Conservation (phyloP, 2,113 vertebrate genomes). For the Serinus canaria region DNA sequence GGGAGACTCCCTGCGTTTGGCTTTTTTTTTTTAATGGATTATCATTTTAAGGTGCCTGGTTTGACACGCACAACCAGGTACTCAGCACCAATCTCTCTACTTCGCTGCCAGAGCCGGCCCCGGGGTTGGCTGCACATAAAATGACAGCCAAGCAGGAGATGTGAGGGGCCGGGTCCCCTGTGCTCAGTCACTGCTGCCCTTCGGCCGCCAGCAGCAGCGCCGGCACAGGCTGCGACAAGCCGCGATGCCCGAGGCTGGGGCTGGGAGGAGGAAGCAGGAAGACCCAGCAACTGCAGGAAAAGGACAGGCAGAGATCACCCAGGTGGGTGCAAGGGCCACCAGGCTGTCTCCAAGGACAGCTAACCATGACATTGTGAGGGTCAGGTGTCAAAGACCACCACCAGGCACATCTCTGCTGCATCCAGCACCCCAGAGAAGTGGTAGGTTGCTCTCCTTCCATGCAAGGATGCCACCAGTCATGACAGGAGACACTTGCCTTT, state of each 20-base stretch:
- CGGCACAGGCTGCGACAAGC: fast-evolving
- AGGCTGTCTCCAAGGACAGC: neutral
- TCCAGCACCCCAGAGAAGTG: neutral
- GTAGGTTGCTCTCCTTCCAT: neutral
- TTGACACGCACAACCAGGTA: neutral
- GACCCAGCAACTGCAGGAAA: neutral
- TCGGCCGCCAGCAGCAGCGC: fast-evolving
- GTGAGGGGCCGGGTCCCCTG: neutral
- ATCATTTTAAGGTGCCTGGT: neutral
- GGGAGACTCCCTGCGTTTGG: neutral
- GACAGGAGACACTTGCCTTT: neutral
- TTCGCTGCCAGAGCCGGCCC: neutral
- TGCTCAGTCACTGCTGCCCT: neutral
- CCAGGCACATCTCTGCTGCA: neutral
- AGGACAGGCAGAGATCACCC: neutral
- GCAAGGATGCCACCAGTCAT: neutral
- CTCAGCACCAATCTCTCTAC: neutral
- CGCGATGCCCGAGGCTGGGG: neutral
- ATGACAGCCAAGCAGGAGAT: neutral
- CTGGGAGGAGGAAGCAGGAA: neutral
- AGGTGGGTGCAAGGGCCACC: neutral
- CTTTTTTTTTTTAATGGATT: neutral
- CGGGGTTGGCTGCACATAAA: neutral
- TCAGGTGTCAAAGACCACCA: neutral
- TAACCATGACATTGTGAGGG: neutral